phyloP scores from a whole-genome alignment of 2,797 vertebrate species.

The Hippocampus kuda region DNA sequence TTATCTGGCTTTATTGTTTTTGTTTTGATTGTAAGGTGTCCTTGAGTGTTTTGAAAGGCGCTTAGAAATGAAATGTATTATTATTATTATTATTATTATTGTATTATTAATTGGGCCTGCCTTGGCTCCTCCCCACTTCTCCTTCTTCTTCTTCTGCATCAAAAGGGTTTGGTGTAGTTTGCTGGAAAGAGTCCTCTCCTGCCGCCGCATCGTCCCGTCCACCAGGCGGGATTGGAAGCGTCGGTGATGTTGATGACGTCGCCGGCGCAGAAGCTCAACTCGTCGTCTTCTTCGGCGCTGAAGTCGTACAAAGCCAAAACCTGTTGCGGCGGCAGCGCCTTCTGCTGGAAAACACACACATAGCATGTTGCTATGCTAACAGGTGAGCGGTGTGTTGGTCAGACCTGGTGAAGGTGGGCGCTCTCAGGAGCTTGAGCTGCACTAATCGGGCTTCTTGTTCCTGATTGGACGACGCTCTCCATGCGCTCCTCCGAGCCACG shows the following conservation, averaged over 20 bases:
- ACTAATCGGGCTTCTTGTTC: constrained; percentile 44
- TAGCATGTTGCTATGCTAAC: neutral
- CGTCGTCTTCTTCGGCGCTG: constrained; percentile 75
- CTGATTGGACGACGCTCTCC: constrained; percentile 48
- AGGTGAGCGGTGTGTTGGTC: neutral
- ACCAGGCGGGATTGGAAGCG: constrained; percentile 78
- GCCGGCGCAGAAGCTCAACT: constrained; percentile 75
- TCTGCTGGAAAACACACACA: neutral
- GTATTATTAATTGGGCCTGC: neutral
- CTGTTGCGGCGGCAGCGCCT: constrained; percentile 43
- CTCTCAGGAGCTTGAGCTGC: neutral
- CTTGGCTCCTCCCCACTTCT: neutral
- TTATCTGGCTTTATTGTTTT: no score
- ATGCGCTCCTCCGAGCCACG: constrained; percentile 51
- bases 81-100: no score
- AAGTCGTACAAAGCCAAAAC: constrained; percentile 86
- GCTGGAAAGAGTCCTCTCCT: constrained; percentile 82
- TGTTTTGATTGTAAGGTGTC: no score
- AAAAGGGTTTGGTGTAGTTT: constrained; percentile 76
- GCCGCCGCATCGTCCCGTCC: constrained; percentile 77
- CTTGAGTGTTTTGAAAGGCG: no score
- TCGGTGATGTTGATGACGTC: constrained; percentile 88
- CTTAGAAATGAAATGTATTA: no score
- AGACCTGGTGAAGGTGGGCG: neutral
- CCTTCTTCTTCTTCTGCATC: constrained; percentile 20